Base-by-base conservation (phyloP, 2,797 vertebrate genomes). In the Xenentodon cancila region DNA sequence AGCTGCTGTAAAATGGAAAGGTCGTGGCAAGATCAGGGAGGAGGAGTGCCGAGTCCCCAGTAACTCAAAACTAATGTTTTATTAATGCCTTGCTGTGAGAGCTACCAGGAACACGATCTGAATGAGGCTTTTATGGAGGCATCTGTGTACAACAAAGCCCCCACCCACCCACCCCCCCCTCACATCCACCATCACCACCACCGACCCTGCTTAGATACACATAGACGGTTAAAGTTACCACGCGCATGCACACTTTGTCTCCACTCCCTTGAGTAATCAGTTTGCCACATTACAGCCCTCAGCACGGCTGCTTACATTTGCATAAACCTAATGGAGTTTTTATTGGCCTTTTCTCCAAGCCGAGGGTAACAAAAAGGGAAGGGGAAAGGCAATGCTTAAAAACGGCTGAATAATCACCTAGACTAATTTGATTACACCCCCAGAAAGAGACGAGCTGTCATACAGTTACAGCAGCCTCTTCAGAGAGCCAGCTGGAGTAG, bases 31-130 rank as follows among this genome's bases (percentile, higher is more conserved):
- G 89, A 73, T 83, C 62, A 64, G 55, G 82, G 54, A 70, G 72
- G 80, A 78, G 84, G 81, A 83, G 71, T 15, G 65, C 73, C 55
- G 77, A 77, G 82, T 69, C 75, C 85, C 75, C 81, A 78, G 78
- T 87, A 77, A 85, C 84, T 91, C 93, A 82, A 88, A 89, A 84
- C 91, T 93, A 91, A 94, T 94, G 92, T 93, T 94, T 94, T 94
- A 94, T 94, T 94, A 93, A 94, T 94, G 92, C 70, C 59, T 79
- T 1, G 18, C 88, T 82, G 87, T 77, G 84, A 92, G 90, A 87
- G 86, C 89, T 87, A 89, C 85, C 75, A 84, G 87, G 88, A 89
- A 82, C 80, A 75, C 84, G 60, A 53, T 68, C 84, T 89, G 86
- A 92, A 91, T 87, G 82, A 84, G 51, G 76, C 86, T 89, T 93